Evolutionary conservation across 2,888 invertebrate genomes (phyloP), one percentile per base, ranked within the genome.

Genomic region (Synergus laeviventris): DNA sequence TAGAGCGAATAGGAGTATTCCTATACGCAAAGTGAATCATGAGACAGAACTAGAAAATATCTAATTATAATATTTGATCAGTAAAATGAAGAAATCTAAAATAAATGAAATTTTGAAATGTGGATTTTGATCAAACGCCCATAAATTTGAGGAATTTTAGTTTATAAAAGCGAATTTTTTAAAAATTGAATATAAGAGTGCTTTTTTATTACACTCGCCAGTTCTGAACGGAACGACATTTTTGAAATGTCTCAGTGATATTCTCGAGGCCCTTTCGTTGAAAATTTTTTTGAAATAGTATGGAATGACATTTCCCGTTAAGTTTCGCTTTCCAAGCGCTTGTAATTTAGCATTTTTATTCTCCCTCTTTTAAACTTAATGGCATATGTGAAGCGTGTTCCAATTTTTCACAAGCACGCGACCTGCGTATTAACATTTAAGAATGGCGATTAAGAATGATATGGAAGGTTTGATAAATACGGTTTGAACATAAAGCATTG

Each of bases 231-330:
- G 42, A 24, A n/a, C 31, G 42, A 66, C 66, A 45, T 45, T 70
- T 49, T 70, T n/a, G 49, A 49, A 70, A 70, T 70, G 36, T 70
- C 31, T 70, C 16, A 45, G n/a, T 49, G 21, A 49, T 16, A 45
- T 66, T 66, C 16, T 16, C 16, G 24, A 24, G 31, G 8, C 12
- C 36, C n/a, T 36, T 49, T 70, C 24, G 36, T 49, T 49, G 49
- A 16, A 70, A 49, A 66, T 70, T 70, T 70, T 77, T 74, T 75
- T 74, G 64, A 60, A 64, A 54, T 61, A 76, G 42, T 70, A 79
- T 66, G 60, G 66, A 79, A 77, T 61, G 77, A 62, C 62, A 79
- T 79, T 79, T 74, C 74, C 70, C 36, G 45, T 70, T 76, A 76
- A 77, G 74, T 77, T 76, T 66, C 70, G 24, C 77, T 74, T 77